phyloP scores from a whole-genome alignment of 2,113 vertebrate species.

The Tragelaphus strepsiceros region DNA sequence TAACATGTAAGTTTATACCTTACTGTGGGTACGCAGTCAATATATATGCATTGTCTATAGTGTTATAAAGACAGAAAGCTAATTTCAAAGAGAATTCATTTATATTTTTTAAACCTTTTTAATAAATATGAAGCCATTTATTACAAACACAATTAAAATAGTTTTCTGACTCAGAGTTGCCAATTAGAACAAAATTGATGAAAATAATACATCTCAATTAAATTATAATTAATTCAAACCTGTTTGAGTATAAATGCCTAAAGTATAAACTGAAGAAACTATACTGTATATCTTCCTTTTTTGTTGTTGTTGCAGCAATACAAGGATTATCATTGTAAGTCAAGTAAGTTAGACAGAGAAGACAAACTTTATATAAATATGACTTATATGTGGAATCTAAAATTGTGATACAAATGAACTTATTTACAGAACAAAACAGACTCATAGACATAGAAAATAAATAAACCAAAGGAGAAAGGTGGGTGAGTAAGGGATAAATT shows the following conservation, averaged over 20 bases:
- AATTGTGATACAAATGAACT: not conserved
- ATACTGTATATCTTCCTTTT: not conserved
- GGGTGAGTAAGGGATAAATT: not conserved
- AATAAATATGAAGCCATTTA: conserved; percentile 1
- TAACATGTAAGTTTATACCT: not conserved
- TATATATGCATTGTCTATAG: not conserved
- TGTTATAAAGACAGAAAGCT: not conserved
- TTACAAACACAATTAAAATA: not conserved
- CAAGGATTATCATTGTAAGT: not conserved
- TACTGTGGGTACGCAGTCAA: not conserved
- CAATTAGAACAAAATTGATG: not conserved
- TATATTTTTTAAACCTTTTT: not conserved
- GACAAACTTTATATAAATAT: not conserved
- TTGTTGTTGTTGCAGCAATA: not conserved
- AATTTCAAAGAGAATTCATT: not conserved
- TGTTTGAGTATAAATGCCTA: not conserved
- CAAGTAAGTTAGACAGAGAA: not conserved
- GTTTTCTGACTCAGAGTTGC: not conserved
- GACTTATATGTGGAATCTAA: not conserved
- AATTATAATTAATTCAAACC: not conserved
- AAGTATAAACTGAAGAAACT: not conserved
- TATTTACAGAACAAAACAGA: not conserved
- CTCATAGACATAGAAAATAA: not conserved
- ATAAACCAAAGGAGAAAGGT: not conserved
- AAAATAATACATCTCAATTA: not conserved